Evolutionary conservation across 2,888 invertebrate species (phyloP), one percentile per base, ranked within the genome.

Genomic region (Silvanus unidentatus): DNA sequence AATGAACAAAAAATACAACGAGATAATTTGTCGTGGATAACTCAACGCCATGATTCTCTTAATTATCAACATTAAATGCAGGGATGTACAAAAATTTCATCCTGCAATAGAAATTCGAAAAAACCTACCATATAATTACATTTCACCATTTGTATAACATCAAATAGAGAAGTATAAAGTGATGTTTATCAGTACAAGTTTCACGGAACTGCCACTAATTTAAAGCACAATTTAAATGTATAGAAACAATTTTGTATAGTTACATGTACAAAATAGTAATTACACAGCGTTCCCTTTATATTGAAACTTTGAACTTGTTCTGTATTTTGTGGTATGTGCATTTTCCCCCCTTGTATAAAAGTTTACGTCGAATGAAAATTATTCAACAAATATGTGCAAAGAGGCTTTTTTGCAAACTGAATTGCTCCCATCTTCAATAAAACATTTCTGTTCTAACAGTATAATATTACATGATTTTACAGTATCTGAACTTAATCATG

Each of bases 131-230:
- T 49, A 50, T 52, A 54, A 56, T 56, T 55, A 47, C 54, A 47
- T 52, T 56, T 53, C 51, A 51, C 50, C 54, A 53, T 54, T 58
- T 53, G 57, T 54, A 52, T 22, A 51, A 50, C 53, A 52, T 53
- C 60, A 58, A 52, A 55, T 53, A 53, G 53, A 48, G 53, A 52
- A 57, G 57, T 50, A 55, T 53, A 51, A 53, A 55, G 49, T 42
- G 59, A 62, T 60, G 54, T 60, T n/a, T 60, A 59, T 58, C 58
- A 47, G 48, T 9, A 29, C 37, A 52, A 57, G 56, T 61, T 61
- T 60, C 59, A 56, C 51, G 55, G 57, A 22, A 62, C 55, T 53
- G 58, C 57, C 57, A 52, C 58, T 61, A 59, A 60, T 59, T 62
- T 56, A 48, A 57, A 53, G 55, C 55, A 22, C 22, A 55, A 51